phyloP scores from a whole-genome alignment of 2,113 vertebrate species.

The Strigops habroptila region DNA sequence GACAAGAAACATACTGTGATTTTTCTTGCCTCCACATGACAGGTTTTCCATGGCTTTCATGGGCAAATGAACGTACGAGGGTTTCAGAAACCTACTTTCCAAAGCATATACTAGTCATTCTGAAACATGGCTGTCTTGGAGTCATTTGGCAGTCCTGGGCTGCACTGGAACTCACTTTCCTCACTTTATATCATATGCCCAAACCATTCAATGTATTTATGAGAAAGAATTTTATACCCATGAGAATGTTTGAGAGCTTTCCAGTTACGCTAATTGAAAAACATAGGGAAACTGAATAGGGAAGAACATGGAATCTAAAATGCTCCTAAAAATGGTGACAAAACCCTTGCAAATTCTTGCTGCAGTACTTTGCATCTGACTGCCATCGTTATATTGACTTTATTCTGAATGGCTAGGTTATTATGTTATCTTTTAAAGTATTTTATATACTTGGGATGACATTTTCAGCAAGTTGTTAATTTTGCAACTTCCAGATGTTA shows the following conservation, averaged over 20 bases:
- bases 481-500: constrained; percentile 52
- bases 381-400: neutral
- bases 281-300: neutral
- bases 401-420: neutral
- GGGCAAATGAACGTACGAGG: neutral
- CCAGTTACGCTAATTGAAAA: neutral
- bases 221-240: neutral
- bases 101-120: neutral
- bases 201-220: neutral
- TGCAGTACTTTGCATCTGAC: neutral
- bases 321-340: neutral
- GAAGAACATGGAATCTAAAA: neutral
- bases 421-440: neutral
- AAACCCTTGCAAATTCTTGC: neutral
- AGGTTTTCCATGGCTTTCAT: neutral
- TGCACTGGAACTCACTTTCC: neutral
- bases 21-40: neutral
- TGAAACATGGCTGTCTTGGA: accelerated
- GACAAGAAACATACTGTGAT: neutral
- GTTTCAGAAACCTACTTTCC: neutral
- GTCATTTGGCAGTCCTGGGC: neutral
- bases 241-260: neutral
- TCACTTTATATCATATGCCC: neutral
- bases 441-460: neutral
- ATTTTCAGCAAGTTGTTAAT: constrained; percentile 36